Evolutionary conservation across 1,140 invertebrate genomes (phyloP).

Genomic region (Drosophila subpulchrella): DNA sequence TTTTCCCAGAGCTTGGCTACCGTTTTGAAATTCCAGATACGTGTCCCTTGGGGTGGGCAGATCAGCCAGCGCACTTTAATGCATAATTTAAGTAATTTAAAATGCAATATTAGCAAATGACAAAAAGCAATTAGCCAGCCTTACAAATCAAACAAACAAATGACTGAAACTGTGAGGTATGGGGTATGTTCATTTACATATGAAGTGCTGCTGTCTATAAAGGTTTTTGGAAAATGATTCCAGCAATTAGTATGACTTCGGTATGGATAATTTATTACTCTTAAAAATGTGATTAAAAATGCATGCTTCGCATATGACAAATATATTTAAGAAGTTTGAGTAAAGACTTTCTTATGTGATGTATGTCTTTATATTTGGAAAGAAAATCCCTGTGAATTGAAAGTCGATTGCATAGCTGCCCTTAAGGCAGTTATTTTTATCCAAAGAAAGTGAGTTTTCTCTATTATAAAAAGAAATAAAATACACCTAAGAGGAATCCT

Average conservation of each 20-base stretch:
- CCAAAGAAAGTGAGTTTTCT: too few species aligned
- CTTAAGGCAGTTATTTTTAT: too few species aligned
- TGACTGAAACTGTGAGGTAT: not conserved
- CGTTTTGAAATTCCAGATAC: conserved; percentile 23
- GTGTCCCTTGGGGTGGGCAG: conserved; percentile 4
- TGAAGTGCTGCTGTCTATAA: not conserved
- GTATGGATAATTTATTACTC: conserved; percentile 14
- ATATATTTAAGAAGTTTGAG: not conserved
- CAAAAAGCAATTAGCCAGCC: conserved; percentile 63
- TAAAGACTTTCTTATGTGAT: not conserved
- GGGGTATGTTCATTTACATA: conserved; percentile 3
- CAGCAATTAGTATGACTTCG: conserved; percentile 1
- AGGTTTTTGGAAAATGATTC: conserved; percentile 3
- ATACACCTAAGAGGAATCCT: too few species aligned
- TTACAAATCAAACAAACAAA: conserved; percentile 57
- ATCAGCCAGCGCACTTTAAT: conserved; percentile 24
- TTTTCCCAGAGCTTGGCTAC: conserved; percentile 14
- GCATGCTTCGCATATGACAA: not conserved
- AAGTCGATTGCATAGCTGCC: too few species aligned
- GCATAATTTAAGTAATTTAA: conserved; percentile 57
- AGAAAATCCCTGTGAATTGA: too few species aligned
- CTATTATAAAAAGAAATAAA: too few species aligned
- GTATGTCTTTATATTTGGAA: too few species aligned
- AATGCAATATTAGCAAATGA: conserved; percentile 48
- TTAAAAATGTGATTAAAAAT: conserved; percentile 7